phyloP scores from a whole-genome alignment of 2,888 invertebrate genomes.

The Cantharis nigra region DNA sequence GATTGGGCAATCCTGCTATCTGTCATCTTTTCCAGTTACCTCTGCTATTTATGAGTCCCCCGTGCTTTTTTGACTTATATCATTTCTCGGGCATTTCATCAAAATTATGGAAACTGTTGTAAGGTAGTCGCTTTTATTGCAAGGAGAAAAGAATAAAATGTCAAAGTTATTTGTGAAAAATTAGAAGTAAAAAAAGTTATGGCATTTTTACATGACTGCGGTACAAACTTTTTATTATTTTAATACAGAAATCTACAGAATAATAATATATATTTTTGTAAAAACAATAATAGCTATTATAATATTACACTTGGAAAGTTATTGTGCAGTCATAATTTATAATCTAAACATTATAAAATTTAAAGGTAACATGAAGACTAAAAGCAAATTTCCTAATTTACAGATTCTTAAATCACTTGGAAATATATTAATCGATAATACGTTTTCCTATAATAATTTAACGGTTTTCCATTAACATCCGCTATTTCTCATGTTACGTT shows the following conservation, averaged over 20 bases:
- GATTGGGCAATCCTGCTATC: slow-evolving; percentile 13
- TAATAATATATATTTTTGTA: background rate
- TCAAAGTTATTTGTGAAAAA: slow-evolving; percentile 13
- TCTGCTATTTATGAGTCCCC: slow-evolving; percentile 22
- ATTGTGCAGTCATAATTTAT: too few relatives aligned
- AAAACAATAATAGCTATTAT: too few relatives aligned
- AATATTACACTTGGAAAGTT: too few relatives aligned
- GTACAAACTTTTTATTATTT: background rate
- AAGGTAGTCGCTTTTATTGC: slow-evolving; percentile 13
- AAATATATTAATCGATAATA: background rate
- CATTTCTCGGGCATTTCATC: slow-evolving; percentile 17
- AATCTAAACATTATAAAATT: too few relatives aligned
- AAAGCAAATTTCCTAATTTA: background rate
- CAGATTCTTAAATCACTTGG: background rate
- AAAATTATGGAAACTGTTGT: slow-evolving; percentile 17
- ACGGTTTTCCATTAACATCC: background rate
- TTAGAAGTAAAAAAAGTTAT: slow-evolving; percentile 9
- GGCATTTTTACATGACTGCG: background rate
- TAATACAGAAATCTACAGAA: background rate
- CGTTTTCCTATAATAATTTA: background rate
- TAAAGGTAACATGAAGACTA: too few relatives aligned
- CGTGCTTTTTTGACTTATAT: slow-evolving; percentile 20
- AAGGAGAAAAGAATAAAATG: slow-evolving; percentile 14
- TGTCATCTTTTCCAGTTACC: slow-evolving; percentile 20
- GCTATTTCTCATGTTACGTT: background rate